Percentiles rank a stretch among this genome's conserved stretches.
phyloP scores from a whole-genome alignment of 23 tunicate genomes.

The Clavelina lepadiformis region DNA sequence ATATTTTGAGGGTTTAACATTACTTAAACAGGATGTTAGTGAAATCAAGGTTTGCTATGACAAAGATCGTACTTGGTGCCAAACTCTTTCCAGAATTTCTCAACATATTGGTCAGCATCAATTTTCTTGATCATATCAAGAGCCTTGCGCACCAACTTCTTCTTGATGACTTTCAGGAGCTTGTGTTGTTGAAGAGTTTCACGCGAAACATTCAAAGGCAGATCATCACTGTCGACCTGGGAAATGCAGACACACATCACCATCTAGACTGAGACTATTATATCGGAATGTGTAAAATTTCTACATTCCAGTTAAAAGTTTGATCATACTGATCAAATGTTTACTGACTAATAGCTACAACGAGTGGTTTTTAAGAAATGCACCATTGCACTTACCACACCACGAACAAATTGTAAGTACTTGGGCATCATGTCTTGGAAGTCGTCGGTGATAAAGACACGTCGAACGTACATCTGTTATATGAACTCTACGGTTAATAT shows the following conservation, averaged over 20 bases:
- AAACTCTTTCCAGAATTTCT: constrained; percentile 96
- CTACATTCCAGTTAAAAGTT: no score
- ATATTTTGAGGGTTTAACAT: neutral
- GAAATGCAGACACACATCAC: no score
- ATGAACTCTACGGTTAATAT: constrained; percentile 14
- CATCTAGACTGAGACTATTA: no score
- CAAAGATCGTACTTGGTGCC: constrained; percentile 76
- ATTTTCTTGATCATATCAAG: constrained; percentile 98
- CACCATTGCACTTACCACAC: constrained; percentile 95
- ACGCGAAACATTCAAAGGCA: constrained; percentile 97
- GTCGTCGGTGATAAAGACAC: constrained; percentile 98
- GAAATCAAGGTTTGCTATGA: neutral
- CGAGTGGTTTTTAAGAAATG: neutral
- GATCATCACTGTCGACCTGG: constrained; percentile 97
- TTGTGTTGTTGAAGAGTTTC: constrained; percentile 99
- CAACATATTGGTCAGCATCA: constrained; percentile 74
- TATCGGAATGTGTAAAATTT: no score
- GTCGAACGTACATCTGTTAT: constrained; percentile 92
- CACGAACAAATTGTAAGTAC: constrained; percentile 92
- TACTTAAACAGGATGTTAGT: neutral
- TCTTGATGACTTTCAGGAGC: constrained; percentile 97
- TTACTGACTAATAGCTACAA: no score
- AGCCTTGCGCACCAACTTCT: constrained; percentile 94
- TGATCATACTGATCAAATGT: no score
- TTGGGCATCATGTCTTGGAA: constrained; percentile 99